Conservation (phyloP, 2,888 invertebrate genomes). For the Pseudoips prasinana region DNA sequence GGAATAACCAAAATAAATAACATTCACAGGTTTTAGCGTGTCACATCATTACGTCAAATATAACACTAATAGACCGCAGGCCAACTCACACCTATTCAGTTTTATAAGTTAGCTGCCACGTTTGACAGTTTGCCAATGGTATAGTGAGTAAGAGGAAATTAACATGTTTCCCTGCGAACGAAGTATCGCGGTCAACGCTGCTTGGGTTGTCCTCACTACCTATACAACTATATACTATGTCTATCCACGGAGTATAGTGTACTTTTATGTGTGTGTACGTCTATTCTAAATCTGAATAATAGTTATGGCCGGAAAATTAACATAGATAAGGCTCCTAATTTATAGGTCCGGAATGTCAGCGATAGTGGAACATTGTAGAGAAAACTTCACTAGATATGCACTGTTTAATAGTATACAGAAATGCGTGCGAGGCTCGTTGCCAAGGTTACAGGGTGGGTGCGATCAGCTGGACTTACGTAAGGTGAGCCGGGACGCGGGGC, state of each 20-base stretch:
- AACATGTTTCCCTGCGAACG: slow-evolving; percentile 42
- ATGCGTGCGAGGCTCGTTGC: slow-evolving; percentile 67
- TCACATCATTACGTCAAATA: too few relatives aligned
- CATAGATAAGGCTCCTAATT: neutral
- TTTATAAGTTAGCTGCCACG: neutral
- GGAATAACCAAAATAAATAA: too few relatives aligned
- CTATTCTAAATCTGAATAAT: too few relatives aligned
- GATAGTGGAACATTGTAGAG: neutral
- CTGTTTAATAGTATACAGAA: slow-evolving; percentile 31
- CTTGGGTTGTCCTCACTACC: slow-evolving; percentile 1
- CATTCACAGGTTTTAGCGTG: too few relatives aligned
- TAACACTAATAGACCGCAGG: too few relatives aligned
- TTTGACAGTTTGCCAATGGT: slow-evolving; percentile 12
- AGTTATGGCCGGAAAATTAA: too few relatives aligned
- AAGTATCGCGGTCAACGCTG: slow-evolving; percentile 33
- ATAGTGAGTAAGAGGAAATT: slow-evolving; percentile 47
- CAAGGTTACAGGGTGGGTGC: slow-evolving; percentile 78
- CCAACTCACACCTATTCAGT: too few relatives aligned
- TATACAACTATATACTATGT: too few relatives aligned
- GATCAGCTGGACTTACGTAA: slow-evolving; percentile 81
- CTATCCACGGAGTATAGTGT: too few relatives aligned
- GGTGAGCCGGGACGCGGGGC: slow-evolving; percentile 49
- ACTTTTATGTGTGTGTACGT: too few relatives aligned
- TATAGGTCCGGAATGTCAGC: neutral
- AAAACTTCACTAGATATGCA: slow-evolving; percentile 9